Base-by-base conservation (phyloP, 2,113 vertebrate genomes). In the Canis aureus region DNA sequence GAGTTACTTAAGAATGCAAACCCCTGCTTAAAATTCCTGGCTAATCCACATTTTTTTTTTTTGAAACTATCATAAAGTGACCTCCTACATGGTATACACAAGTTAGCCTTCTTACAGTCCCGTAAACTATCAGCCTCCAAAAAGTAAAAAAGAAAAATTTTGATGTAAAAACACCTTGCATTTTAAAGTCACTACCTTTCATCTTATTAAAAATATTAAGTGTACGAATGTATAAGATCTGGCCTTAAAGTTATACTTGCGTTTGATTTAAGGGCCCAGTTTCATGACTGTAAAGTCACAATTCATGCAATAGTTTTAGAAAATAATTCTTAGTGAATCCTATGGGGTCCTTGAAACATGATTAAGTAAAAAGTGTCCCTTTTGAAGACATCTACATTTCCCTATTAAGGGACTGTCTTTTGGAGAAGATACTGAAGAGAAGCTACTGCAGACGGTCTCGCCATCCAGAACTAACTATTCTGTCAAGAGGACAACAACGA, bases 111-210 rank as follows among this genome's bases (percentile, higher is more conserved):
- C 35, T 23, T 80, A 88, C 73, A 96, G 7, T 94, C 4, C 53
- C 94, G 32, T 91, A 97, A 92, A 38, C 53, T 92, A 78, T 79
- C 91, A 97, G 62, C 82, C 38, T 59, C 91, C 60, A 96, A 89
- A 66, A 92, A 81, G 23, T 23, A 64, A 29, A 29, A 38, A 79
- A 74, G 35, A 79, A 35, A 81, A 73, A 92, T 35, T 85, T 71
- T 76, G 32, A 49, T 59, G 6, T 97, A 96, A 95, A 76, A 91
- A 80, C 84, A 80, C 84, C 69, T 74, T 95, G 38, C 13, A 85
- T 80, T 96, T 97, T 67, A 71, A 88, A 84, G 67, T 92, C 93
- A 97, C 51, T 93, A 90, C 90, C 93, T 98, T 98, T 97, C 96
- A 93, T 97, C 88, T 95, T 95, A 67, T 19, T 69, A 92, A 49